These are phyloP conservation scores for Drosophila gaucha DNA, from an alignment of 2,888 invertebrate species.

Conservation along the genomic window DNA sequence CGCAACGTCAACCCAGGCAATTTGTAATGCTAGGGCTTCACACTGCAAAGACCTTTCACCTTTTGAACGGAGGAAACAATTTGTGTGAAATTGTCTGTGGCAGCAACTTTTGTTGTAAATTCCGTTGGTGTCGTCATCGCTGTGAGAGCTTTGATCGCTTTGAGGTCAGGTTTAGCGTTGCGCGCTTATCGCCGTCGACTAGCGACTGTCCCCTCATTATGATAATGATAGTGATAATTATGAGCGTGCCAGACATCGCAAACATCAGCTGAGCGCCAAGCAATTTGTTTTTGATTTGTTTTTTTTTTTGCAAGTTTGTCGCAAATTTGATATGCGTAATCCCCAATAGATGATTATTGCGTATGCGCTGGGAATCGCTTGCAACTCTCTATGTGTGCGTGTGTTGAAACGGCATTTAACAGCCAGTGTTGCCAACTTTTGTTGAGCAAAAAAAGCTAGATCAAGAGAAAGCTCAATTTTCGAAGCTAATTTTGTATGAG, in stretches of 20 bases:
- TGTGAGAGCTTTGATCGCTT: too few species aligned
- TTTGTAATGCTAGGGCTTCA: not conserved
- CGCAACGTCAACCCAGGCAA: not conserved
- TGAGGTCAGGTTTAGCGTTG: slow-evolving; percentile 30
- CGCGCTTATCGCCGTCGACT: slow-evolving; percentile 25
- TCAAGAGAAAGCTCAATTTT: too few species aligned
- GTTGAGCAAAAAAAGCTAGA: too few species aligned
- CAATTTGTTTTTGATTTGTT: slow-evolving; percentile 1
- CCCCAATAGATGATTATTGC: slow-evolving; percentile 40
- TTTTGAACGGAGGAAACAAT: slow-evolving; percentile 36
- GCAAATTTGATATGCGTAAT: slow-evolving; percentile 49
- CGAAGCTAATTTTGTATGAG: too few species aligned
- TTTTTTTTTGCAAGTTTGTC: slow-evolving; percentile 34
- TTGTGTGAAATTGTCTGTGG: slow-evolving; percentile 44
- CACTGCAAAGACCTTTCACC: slow-evolving; percentile 24
- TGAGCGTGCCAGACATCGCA: slow-evolving; percentile 50
- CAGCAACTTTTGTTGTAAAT: slow-evolving; percentile 30
- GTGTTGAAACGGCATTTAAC: slow-evolving; percentile 11
- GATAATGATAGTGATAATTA: slow-evolving; percentile 19
- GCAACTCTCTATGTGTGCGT: not conserved
- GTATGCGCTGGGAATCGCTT: slow-evolving; percentile 38
- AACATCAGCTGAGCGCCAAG: slow-evolving; percentile 66
- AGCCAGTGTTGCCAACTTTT: too few species aligned
- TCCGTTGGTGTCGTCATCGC: slow-evolving; percentile 62
- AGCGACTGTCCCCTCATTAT: not conserved